Evolutionary conservation across 2,797 vertebrate species (phyloP), one percentile per base, ranked within the genome.

Genomic region (Denticeps clupeoides): DNA sequence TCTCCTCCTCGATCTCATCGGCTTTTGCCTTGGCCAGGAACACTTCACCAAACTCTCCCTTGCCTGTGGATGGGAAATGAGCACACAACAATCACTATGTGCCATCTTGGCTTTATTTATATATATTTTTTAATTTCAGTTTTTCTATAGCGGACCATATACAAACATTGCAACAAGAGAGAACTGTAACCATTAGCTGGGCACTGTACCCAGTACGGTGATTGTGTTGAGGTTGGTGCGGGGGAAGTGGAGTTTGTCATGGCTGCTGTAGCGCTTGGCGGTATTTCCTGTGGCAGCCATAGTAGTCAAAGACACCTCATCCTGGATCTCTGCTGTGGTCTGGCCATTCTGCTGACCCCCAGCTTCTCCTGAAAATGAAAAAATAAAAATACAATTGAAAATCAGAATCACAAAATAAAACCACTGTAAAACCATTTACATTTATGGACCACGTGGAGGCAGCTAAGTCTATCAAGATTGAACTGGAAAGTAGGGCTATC

Each of bases 21-120:
- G 12, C 77, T 69, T 83, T 84, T 0, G 83, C 82, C 63, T 90
- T 90, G 0, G 89, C 89, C 53, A 91, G 70, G 66, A 90, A 86
- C 42, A 91, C 88, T 33, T 91, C 89, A 4, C 89, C 89, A 1
- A 90, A 91, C 56, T 89, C 87, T 0, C 89, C 84, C 31, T 79
- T 85, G 47, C 88, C 88, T 91, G 65, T 41, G 27, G 8, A 33
- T 16, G 13, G 22, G 18, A 7, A 12, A 4, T 31, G n/a, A 7
- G 18, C 8, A 32, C n/a, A 31, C 24, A 11, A 46, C 52, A 21
- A 9, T 51, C 37, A 26, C 16, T 1, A 16, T 7, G 25, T 1
- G 38, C 19, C n/a, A 5, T 25, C 8, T 15, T 15, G 10, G 27
- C 45, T 4, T 9, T 26, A 15, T 19, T 19, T 5, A 33, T 3